Conservation (phyloP, 2,888 invertebrate species). For the Eristalis pertinax region DNA sequence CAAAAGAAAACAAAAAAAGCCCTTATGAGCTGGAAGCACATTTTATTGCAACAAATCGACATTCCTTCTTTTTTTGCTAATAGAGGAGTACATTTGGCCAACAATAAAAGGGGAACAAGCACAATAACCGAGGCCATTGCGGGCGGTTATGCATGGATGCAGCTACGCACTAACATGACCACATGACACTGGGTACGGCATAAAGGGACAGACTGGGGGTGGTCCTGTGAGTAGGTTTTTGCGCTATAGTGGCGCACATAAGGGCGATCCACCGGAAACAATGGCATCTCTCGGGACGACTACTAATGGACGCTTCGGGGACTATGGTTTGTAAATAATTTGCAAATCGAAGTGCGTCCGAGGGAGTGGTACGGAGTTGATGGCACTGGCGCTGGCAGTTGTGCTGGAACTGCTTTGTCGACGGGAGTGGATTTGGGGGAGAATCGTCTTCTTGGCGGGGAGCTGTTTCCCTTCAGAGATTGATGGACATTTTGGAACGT, state of each 20-base stretch:
- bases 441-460: no score
- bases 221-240: not conserved
- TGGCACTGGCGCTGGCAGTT: not conserved
- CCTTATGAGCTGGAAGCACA: not conserved
- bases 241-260: not conserved
- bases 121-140: not conserved
- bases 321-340: not conserved
- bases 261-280: not conserved
- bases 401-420: not conserved
- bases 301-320: not conserved
- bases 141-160: not conserved
- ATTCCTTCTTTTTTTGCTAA: not conserved
- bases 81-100: not conserved
- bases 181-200: not conserved
- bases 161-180: not conserved
- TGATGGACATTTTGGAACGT: no score
- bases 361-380: not conserved
- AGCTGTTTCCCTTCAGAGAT: no score
- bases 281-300: not conserved
- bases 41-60: constrained; percentile 24
- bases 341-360: not conserved
- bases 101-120: constrained; percentile 15
- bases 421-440: not conserved
- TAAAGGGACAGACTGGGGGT: not conserved
- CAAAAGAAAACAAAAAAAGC: not conserved